A percentile compares a stretch with the other conserved stretches of the same genome.
Conservation (phyloP, 2,113 vertebrate genomes). For the Alligator mississippiensis region DNA sequence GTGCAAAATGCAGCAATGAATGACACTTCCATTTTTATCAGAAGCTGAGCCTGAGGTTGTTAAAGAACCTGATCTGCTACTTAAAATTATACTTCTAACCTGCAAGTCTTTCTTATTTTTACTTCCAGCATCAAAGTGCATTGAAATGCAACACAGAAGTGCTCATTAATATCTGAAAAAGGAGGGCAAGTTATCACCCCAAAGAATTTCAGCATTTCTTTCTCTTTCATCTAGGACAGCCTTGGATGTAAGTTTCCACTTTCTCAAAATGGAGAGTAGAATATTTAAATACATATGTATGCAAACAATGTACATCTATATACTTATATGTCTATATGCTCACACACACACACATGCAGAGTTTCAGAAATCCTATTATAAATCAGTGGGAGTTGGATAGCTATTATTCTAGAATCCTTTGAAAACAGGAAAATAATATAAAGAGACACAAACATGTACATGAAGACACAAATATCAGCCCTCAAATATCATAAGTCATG, state of each 20-base stretch:
- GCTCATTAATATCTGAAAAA: constrained; percentile 15
- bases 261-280: neutral
- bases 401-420: neutral
- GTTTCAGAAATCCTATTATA: neutral
- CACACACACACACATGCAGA: neutral
- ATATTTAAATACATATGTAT: neutral
- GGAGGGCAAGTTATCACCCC: neutral
- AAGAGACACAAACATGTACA: too few relatives aligned
- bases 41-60: neutral
- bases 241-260: neutral
- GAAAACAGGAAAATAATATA: too few relatives aligned
- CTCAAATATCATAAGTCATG: neutral
- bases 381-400: neutral
- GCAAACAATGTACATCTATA: neutral
- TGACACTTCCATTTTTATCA: constrained; percentile 66
- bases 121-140: neutral
- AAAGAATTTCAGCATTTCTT: neutral
- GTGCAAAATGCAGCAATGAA: constrained; percentile 53
- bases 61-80: constrained; percentile 21
- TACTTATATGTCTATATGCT: neutral
- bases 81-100: constrained; percentile 32
- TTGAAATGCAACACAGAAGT: constrained; percentile 10
- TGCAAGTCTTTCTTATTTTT: constrained; percentile 9
- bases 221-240: neutral
- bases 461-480: too few relatives aligned